A percentile compares a stretch with the other conserved stretches of the same genome.
Evolutionary conservation across 1,140 invertebrate genomes (phyloP).

Genomic region (Zaprionus capensis): DNA sequence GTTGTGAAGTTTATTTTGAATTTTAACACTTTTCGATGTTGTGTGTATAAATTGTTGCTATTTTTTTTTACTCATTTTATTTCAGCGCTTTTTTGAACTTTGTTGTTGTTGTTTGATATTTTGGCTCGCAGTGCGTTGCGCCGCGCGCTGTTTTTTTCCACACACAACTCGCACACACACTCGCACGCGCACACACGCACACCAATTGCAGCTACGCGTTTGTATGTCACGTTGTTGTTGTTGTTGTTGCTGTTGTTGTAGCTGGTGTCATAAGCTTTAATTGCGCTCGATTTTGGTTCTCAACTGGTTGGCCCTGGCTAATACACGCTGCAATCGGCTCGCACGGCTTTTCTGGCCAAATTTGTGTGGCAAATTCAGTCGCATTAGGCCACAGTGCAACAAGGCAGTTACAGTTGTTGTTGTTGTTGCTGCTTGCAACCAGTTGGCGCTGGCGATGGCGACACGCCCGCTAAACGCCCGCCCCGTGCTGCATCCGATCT

Average conservation of each 20-base stretch:
- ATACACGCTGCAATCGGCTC: slow-evolving; percentile 49
- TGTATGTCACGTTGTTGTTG: slow-evolving; percentile 28
- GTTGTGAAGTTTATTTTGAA: slow-evolving; percentile 82
- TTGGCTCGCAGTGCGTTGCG: slow-evolving; percentile 42
- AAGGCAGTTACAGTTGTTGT: too few species aligned
- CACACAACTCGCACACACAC: slow-evolving; percentile 24
- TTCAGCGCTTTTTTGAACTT: slow-evolving; percentile 2
- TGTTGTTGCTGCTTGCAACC: slow-evolving; percentile 13
- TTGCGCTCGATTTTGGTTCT: slow-evolving; percentile 73
- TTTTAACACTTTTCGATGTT: slow-evolving; percentile 74
- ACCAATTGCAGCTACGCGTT: slow-evolving; percentile 55
- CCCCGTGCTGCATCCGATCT: slow-evolving; percentile 15
- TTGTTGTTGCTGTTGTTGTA: slow-evolving; percentile 27
- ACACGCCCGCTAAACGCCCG: slow-evolving; percentile 42
- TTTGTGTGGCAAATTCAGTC: slow-evolving; percentile 33
- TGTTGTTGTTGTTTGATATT: slow-evolving; percentile 23
- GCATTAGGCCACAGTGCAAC: slow-evolving; percentile 40
- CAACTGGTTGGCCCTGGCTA: slow-evolving; percentile 76
- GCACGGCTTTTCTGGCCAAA: slow-evolving; percentile 61
- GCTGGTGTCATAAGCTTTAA: slow-evolving; percentile 62
- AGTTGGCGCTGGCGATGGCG: slow-evolving; percentile 22
- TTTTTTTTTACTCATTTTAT: slow-evolving; percentile 52
- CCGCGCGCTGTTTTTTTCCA: slow-evolving; percentile 77
- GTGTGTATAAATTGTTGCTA: slow-evolving; percentile 48
- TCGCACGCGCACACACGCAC: background rate